Percentiles rank a stretch among this genome's conserved stretches.
These are phyloP conservation scores for Gymnocheta viridis DNA, from an alignment of 2,888 invertebrate species.

Conservation along the genomic window DNA sequence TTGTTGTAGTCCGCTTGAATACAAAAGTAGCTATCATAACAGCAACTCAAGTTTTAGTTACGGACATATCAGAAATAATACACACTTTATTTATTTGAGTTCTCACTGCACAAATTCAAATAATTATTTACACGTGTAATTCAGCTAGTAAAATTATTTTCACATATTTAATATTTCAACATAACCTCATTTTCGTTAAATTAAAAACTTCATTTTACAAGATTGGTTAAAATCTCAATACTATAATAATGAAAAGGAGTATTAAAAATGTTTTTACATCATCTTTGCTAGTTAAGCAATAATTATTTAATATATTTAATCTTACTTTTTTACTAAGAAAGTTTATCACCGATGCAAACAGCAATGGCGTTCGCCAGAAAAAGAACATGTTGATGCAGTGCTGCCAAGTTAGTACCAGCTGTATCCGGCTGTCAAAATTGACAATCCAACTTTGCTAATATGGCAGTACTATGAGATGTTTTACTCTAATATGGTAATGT, in stretches of 20 bases:
- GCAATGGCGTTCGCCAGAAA: slow-evolving; percentile 81
- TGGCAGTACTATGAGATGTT: neutral
- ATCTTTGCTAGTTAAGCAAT: neutral
- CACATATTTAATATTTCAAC: slow-evolving; percentile 40
- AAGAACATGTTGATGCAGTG: slow-evolving; percentile 79
- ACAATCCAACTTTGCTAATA: neutral
- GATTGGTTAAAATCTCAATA: neutral
- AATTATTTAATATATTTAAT: slow-evolving; percentile 70
- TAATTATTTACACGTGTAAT: slow-evolving; percentile 46
- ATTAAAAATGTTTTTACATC: neutral
- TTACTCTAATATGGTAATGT: too few species aligned
- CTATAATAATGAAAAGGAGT: neutral
- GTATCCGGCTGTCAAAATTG: slow-evolving; percentile 66
- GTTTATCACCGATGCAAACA: slow-evolving; percentile 79
- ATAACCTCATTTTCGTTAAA: slow-evolving; percentile 47
- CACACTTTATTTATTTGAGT: neutral
- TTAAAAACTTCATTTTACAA: neutral
- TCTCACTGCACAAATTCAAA: neutral
- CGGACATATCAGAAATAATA: slow-evolving; percentile 49
- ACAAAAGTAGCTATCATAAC: slow-evolving; percentile 29
- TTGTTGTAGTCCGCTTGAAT: slow-evolving; percentile 71
- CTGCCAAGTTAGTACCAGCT: slow-evolving; percentile 71
- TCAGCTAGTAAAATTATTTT: slow-evolving; percentile 16
- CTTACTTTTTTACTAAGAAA: slow-evolving; percentile 80
- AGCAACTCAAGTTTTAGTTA: slow-evolving; percentile 66